Evolutionary conservation across 2,888 invertebrate species (phyloP).

Genomic region (Globia sparganii): DNA sequence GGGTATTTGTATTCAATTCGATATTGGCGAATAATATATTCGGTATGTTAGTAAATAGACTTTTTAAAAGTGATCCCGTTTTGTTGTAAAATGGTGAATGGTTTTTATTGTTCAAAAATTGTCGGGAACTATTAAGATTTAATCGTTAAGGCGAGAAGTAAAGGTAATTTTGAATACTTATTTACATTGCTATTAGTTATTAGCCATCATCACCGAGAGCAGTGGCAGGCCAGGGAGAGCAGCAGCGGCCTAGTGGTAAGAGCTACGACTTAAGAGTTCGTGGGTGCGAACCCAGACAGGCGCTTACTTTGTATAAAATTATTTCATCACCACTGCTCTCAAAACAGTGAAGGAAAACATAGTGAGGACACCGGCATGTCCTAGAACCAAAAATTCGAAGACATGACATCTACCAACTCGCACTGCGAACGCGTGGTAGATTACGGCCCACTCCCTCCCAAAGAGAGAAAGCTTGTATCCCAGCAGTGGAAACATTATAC

Average conservation of each 20-base stretch:
- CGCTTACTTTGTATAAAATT: no score
- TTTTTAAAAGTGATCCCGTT: slow-evolving; percentile 6
- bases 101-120: background rate
- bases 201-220: background rate
- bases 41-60: slow-evolving; percentile 22
- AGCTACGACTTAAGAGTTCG: background rate
- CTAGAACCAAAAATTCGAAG: background rate
- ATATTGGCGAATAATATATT: slow-evolving; percentile 51
- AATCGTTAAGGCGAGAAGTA: background rate
- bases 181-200: background rate
- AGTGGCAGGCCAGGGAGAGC: background rate
- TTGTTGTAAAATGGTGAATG: background rate
- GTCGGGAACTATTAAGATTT: background rate
- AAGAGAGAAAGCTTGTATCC: no score
- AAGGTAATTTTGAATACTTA: background rate
- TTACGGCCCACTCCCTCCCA: no score
- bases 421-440: no score
- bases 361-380: background rate
- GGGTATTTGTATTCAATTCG: slow-evolving; percentile 58
- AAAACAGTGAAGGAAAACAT: background rate
- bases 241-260: background rate
- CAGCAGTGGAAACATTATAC: no score
- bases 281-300: background rate
- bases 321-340: no score
- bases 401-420: background rate